Evolutionary conservation across 2,888 invertebrate genomes (phyloP).

Genomic region (Agapetus fuscipes): DNA sequence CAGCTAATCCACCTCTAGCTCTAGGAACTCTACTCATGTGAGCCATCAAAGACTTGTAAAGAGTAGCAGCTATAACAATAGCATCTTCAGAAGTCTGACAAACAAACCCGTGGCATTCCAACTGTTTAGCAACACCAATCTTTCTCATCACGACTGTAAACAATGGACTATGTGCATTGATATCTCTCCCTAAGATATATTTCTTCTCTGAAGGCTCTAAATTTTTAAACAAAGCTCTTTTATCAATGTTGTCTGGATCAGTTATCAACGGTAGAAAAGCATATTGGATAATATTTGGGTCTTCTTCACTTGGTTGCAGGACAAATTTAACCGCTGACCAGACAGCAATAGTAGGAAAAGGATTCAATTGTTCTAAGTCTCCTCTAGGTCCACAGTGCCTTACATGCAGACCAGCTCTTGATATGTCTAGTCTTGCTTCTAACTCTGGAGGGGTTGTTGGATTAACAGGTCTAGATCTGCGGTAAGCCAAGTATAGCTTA

Average conservation of each 20-base stretch:
- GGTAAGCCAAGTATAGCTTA: slow-evolving; percentile 59
- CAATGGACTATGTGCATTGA: slow-evolving; percentile 68
- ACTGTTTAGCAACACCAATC: slow-evolving; percentile 62
- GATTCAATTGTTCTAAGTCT: slow-evolving; percentile 59
- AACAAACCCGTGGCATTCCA: slow-evolving; percentile 87
- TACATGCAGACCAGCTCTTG: slow-evolving; percentile 62
- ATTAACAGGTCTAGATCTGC: slow-evolving; percentile 44
- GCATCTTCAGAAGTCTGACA: slow-evolving; percentile 86
- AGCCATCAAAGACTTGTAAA: slow-evolving; percentile 80
- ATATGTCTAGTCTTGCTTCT: slow-evolving; percentile 54
- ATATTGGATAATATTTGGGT: slow-evolving; percentile 46
- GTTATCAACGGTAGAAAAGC: slow-evolving; percentile 80
- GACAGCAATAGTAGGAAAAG: slow-evolving; percentile 84
- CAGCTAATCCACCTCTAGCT: slow-evolving; percentile 60
- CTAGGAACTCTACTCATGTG: slow-evolving; percentile 52
- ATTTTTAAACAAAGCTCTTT: slow-evolving; percentile 54
- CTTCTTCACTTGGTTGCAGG: slow-evolving; percentile 51
- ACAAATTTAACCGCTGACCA: slow-evolving; percentile 89
- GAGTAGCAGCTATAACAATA: slow-evolving; percentile 81
- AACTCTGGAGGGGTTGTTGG: slow-evolving; percentile 13
- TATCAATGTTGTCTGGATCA: slow-evolving; percentile 70
- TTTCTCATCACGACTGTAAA: slow-evolving; percentile 87
- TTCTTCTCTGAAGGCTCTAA: slow-evolving; percentile 46
- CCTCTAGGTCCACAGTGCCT: slow-evolving; percentile 54
- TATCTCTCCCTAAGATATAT: slow-evolving; percentile 47